Evolutionary conservation across 1,140 invertebrate species (phyloP), one percentile per base, ranked within the genome.

Genomic region (Sarcophaga peregrina): DNA sequence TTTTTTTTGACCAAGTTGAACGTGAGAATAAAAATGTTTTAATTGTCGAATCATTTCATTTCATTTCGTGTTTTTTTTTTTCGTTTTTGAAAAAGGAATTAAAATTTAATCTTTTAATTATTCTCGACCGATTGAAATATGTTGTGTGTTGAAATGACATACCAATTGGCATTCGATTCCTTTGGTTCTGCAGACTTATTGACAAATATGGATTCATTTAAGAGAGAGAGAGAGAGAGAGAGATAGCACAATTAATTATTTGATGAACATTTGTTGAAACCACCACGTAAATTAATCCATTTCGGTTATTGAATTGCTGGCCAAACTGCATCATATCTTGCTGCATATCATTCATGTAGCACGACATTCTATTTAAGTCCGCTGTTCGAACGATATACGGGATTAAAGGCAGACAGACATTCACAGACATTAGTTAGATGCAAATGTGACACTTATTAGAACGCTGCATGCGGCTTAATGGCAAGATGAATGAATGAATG

Each of bases 241-340:
- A 37, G 25, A 37, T 1, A 37, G 25, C 45, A 47, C 0, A 47
- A 45, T 45, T 25, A 74, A 74, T 52, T 52, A 52, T 52, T 52
- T 52, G 50, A 10, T 1, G 58, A 17, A 68, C 5, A 68, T n/a
- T 1, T 20, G 9, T 17, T 9, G 0, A 1, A 68, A 68, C 58
- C 58, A n/a, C 74, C 75, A 78, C 8, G n/a, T 25, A 50, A 17
- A 78, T 78, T 50, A 78, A 25, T 47, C 47, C 47, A 78, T 78
- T 50, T 78, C n/a, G 75, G 50, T 50, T 20, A 20, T 78, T 8
- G 75, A 50, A 78, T 9, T 20, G 17, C 5, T 9, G 15, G 9
- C 52, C 52, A 13, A 11, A 13, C 52, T n/a, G 20, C 58, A 20
- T 8, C 11, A 15, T 37, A n/a, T n/a, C n/a, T n/a, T n/a, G n/a